phyloP scores from a whole-genome alignment of 2,113 vertebrate genomes.

The Nibea coibor region DNA sequence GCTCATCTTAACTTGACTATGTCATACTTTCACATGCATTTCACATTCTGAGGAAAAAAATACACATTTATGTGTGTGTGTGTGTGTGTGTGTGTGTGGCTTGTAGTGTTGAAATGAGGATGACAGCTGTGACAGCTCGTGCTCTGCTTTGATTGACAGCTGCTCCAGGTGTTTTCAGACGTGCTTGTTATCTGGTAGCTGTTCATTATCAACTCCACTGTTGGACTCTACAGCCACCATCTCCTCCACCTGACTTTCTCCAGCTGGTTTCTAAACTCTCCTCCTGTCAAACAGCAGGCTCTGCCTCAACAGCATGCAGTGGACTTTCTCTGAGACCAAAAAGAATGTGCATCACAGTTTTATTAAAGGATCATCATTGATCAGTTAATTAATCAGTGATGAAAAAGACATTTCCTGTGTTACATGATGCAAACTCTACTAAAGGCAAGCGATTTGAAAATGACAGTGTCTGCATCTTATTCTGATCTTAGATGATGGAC shows the following conservation, averaged over 20 bases:
- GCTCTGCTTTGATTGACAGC: slow-evolving; percentile 7
- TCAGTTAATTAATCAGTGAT: neutral
- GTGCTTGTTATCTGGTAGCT: slow-evolving; percentile 18
- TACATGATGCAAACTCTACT: no score
- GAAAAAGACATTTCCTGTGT: no score
- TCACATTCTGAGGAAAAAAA: no score
- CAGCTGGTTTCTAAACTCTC: neutral
- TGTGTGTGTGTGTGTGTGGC: neutral
- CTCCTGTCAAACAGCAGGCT: neutral
- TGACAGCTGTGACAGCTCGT: neutral
- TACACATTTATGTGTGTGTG: no score
- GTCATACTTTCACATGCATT: no score
- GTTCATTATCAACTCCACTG: slow-evolving; percentile 10
- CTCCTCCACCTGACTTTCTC: neutral
- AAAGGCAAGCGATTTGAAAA: no score
- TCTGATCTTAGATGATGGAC: neutral
- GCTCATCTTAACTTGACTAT: no score
- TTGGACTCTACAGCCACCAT: neutral
- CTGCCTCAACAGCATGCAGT: neutral
- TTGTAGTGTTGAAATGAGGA: neutral
- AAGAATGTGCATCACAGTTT: neutral
- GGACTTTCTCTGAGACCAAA: neutral
- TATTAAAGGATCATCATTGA: neutral
- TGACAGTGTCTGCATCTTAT: no score
- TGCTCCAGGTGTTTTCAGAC: slow-evolving; percentile 11